Conservation (phyloP, 1,140 invertebrate genomes). For the Drosophila funebris region DNA sequence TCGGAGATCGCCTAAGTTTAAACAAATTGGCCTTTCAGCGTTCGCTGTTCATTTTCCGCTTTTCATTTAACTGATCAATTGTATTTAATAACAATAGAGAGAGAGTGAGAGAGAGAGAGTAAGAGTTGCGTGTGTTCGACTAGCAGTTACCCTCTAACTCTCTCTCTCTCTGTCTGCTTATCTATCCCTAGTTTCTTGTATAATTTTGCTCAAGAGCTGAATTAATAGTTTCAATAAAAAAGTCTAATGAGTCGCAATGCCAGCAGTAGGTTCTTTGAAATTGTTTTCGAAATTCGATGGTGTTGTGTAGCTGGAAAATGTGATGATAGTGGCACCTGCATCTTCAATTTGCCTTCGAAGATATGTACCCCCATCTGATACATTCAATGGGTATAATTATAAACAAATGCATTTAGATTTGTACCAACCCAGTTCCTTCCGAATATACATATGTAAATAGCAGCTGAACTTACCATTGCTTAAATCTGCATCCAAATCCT, state of each 20-base stretch:
- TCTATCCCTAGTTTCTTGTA: background rate
- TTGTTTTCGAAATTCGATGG: no score
- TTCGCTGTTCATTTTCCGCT: conserved; percentile 22
- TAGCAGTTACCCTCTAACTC: background rate
- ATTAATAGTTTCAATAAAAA: background rate
- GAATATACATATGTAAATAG: background rate
- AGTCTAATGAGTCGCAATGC: no score
- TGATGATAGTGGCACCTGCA: no score
- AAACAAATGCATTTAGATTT: conserved; percentile 1
- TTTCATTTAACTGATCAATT: conserved; percentile 21
- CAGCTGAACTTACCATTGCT: conserved; percentile 52
- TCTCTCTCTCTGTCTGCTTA: background rate
- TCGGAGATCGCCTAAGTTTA: conserved; percentile 23
- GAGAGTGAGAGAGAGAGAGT: background rate
- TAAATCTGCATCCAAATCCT: conserved; percentile 74
- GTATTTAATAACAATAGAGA: conserved; percentile 13
- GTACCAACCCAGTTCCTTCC: no score
- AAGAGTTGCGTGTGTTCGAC: background rate
- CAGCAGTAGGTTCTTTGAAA: no score
- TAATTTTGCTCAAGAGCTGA: background rate
- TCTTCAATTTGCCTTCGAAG: no score
- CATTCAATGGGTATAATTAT: background rate
- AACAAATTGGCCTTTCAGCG: conserved; percentile 23
- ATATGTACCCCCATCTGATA: background rate
- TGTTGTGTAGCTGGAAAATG: no score